A percentile compares a stretch with the other conserved stretches of the same genome.
phyloP scores from a whole-genome alignment of 35 echinoderm and acorn worm genomes.

The Ophioderma brevispina region DNA sequence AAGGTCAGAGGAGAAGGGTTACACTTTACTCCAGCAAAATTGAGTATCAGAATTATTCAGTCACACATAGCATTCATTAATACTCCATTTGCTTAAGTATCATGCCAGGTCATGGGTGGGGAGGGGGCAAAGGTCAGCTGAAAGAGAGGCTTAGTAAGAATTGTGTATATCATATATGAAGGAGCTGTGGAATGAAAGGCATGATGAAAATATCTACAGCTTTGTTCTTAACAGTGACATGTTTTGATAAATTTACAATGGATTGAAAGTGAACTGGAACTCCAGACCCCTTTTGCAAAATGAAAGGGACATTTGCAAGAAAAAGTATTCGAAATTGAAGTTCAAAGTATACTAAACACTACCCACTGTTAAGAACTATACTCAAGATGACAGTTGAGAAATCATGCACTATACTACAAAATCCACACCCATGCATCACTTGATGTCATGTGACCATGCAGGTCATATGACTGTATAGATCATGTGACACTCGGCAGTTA shows the following conservation, averaged over 20 bases:
- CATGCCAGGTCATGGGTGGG: not conserved
- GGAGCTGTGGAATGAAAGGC: not conserved
- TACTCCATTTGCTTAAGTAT: not conserved
- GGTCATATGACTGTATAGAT: not conserved
- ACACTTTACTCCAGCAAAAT: not conserved
- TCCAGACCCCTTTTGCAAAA: too few species aligned
- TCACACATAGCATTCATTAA: not conserved
- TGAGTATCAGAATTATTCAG: not conserved
- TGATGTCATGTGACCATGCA: not conserved
- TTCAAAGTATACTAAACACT: not conserved
- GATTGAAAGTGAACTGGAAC: too few species aligned
- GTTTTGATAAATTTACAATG: too few species aligned
- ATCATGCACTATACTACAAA: slow-evolving; percentile 1
- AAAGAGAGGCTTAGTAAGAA: not conserved
- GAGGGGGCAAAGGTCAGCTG: not conserved
- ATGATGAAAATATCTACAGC: not conserved
- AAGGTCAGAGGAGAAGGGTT: too few species aligned
- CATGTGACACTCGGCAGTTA: not conserved
- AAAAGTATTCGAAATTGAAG: not conserved
- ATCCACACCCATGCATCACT: not conserved
- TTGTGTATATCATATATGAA: not conserved
- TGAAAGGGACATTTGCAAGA: too few species aligned
- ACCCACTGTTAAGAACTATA: not conserved
- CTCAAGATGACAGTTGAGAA: not conserved
- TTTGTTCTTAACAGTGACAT: not conserved